Evolutionary conservation across 2,888 invertebrate species (phyloP).

Genomic region (Eupithecia abbreviata): DNA sequence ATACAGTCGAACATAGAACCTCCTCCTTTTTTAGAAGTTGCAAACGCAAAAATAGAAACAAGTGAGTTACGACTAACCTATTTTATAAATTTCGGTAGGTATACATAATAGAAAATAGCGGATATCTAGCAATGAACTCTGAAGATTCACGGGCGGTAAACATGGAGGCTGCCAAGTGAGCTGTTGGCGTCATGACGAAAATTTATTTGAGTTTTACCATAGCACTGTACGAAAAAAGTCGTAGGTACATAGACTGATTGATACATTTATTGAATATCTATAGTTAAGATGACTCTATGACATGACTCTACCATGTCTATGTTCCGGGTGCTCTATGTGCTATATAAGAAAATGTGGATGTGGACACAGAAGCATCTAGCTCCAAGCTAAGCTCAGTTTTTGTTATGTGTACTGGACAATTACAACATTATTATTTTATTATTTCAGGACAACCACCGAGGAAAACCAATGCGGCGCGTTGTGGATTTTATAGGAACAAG

Average conservation of each 20-base stretch:
- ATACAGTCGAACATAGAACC: too few species aligned
- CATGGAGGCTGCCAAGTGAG: slow-evolving; percentile 66
- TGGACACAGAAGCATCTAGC: too few species aligned
- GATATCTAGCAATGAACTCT: slow-evolving; percentile 68
- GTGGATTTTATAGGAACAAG: background rate
- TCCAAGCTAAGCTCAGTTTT: too few species aligned
- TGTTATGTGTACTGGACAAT: too few species aligned
- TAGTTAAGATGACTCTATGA: background rate
- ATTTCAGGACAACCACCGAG: too few species aligned
- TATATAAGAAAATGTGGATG: too few species aligned
- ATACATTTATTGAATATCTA: background rate
- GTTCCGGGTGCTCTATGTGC: too few species aligned
- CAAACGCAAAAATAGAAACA: background rate
- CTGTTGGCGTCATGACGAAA: slow-evolving; percentile 50
- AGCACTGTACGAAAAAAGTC: slow-evolving; percentile 12
- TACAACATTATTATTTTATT: too few species aligned
- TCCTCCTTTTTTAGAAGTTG: too few species aligned
- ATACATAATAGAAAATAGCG: slow-evolving; percentile 41
- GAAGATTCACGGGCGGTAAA: slow-evolving; percentile 73
- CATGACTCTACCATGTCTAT: too few species aligned
- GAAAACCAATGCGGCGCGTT: background rate
- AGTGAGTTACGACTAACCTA: background rate
- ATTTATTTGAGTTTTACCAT: slow-evolving; percentile 31
- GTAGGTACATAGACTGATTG: background rate
- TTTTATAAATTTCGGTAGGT: background rate